These are phyloP conservation scores for Melanotaenia maccullochi DNA, from an alignment of 2,797 vertebrate genomes.

Conservation along the genomic window DNA sequence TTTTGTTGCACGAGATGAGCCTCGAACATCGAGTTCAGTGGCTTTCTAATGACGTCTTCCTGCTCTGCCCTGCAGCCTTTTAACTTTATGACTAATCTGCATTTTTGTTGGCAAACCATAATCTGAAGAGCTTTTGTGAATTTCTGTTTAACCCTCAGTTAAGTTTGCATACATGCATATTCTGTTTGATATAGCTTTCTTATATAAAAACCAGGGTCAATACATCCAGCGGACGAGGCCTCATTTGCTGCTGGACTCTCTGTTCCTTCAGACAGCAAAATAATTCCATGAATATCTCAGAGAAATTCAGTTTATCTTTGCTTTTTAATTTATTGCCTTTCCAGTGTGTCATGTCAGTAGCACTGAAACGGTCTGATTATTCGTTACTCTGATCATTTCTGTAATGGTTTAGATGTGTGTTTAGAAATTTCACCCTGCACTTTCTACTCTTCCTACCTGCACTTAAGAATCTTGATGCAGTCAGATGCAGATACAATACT, in stretches of 20 bases:
- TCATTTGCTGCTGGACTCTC: neutral
- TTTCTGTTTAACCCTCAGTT: conserved; percentile 19
- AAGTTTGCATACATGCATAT: neutral
- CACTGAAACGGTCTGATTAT: conserved; percentile 11
- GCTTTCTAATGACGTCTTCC: neutral
- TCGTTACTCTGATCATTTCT: too few relatives aligned
- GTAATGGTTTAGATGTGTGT: too few relatives aligned
- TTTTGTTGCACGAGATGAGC: conserved; percentile 12
- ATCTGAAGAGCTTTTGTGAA: conserved; percentile 13
- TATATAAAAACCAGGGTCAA: conserved; percentile 10
- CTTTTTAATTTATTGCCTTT: neutral
- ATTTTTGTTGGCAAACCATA: neutral
- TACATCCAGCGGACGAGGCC: neutral
- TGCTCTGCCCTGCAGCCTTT: conserved; percentile 37
- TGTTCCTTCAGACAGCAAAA: neutral
- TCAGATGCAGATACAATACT: neutral
- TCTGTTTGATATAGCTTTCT: neutral
- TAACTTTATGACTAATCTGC: conserved; percentile 34
- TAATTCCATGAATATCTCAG: neutral
- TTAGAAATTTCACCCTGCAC: too few relatives aligned
- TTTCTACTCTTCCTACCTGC: neutral
- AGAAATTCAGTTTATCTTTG: neutral
- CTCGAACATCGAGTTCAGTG: neutral
- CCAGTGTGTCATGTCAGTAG: conserved; percentile 12
- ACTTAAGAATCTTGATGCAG: too few relatives aligned